These are phyloP conservation scores for Didymodactylos carnosus DNA, from an alignment of 2,888 invertebrate species.

Conservation along the genomic window DNA sequence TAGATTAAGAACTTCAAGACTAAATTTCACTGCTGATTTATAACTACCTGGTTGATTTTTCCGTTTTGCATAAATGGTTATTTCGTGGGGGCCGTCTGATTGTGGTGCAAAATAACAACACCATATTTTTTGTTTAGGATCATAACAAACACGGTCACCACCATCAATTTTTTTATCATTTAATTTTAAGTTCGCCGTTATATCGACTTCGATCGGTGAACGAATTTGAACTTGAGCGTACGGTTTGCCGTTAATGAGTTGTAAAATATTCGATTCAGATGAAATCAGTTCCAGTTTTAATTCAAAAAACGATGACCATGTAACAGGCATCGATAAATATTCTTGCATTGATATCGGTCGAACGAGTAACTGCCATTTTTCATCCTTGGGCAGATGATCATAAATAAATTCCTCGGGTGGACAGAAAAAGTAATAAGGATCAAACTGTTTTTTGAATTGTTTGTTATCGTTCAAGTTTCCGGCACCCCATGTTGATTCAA, in stretches of 20 bases:
- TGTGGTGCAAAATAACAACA: background rate
- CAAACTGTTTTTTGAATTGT: background rate
- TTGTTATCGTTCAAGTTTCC: background rate
- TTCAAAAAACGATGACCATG: background rate
- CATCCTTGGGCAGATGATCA: background rate
- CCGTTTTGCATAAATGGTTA: background rate
- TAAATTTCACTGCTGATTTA: background rate
- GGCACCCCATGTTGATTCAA: slow-evolving; percentile 4
- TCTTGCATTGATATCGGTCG: background rate
- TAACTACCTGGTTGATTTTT: background rate
- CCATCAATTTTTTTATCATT: background rate
- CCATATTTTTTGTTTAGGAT: background rate
- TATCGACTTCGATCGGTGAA: background rate
- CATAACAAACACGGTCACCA: background rate
- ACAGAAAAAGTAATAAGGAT: background rate
- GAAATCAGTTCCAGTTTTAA: background rate
- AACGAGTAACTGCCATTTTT: background rate
- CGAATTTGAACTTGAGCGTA: background rate
- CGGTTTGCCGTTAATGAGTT: background rate
- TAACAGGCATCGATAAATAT: background rate
- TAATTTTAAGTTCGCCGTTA: background rate
- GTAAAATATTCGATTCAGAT: background rate
- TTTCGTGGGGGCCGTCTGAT: background rate
- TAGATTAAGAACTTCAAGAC: background rate
- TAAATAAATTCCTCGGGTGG: background rate